Evolutionary conservation across 2,888 invertebrate genomes (phyloP), one percentile per base, ranked within the genome.

Genomic region (Dryobota labecula): DNA sequence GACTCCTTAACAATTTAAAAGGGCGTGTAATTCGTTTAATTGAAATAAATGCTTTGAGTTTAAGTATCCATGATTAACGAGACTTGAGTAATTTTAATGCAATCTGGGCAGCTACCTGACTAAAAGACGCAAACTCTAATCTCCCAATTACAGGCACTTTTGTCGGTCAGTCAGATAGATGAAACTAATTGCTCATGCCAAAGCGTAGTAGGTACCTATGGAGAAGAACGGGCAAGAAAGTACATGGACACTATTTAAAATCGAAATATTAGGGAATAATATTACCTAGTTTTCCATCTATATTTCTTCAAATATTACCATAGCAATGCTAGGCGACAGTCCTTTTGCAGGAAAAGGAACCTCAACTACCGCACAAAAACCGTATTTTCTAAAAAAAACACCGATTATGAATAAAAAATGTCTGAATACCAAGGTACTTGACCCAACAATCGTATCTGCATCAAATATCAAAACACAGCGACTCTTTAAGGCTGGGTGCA

Each of bases 401-500:
- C 6, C 20, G 18, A 15, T 33, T 27, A 11, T 38, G 5, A 15
- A 27, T 18, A 45, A 66, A 49, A 36, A 27, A 45, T 15, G 0
- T 15, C 41, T n/a, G n/a, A n/a, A 45, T 27, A 36, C 41, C 6
- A 43, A 78, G 73, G 54, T 68, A 58, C n/a, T 62, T 74, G 76
- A 77, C 56, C 67, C 30, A 53, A 43, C 47, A n/a, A 58, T 58
- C 30, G 20, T 15, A 36, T 47, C 56, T 33, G 58, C 36, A 43
- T 47, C 49, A 69, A 47, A 73, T 47, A 75, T 47, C 56, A 68
- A 66, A 66, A 36, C 80, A 62, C 30, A 15, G 49, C 33, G 9
- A 27, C 61, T 18, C 15, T 13, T 24, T 56, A 76, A n/a, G 67
- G 60, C 24, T 43, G 58, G 15, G 30, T 53, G 51, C 45, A 51